Conservation (phyloP, 2,113 vertebrate genomes). For the Halcyon senegalensis region DNA sequence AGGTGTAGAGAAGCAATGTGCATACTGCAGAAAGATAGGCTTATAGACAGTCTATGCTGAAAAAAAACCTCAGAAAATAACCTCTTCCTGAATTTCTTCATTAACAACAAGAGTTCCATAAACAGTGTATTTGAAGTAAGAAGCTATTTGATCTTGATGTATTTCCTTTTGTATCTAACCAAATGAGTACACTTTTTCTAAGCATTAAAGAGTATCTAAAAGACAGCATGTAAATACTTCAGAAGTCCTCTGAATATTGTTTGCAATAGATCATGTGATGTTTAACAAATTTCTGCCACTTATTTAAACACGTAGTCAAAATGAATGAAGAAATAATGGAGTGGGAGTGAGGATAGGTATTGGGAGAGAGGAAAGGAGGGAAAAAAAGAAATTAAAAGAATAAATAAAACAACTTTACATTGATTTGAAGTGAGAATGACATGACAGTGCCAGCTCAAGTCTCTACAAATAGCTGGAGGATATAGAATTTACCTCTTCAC, state of each 20-base stretch:
- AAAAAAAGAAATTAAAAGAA: background rate
- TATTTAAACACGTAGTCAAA: constrained; percentile 19
- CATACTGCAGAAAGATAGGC: background rate
- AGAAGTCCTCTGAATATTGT: background rate
- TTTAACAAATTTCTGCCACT: constrained; percentile 5
- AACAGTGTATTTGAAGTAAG: background rate
- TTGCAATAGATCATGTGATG: constrained; percentile 33
- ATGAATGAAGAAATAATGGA: background rate
- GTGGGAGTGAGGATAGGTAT: fast-evolving
- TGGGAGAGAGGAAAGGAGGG: background rate
- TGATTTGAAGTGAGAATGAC: background rate
- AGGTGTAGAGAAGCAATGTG: background rate
- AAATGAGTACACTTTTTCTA: background rate
- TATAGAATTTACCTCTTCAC: background rate
- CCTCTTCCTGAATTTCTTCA: background rate
- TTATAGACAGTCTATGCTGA: background rate
- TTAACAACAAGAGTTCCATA: background rate
- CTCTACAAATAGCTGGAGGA: background rate
- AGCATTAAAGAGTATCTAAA: background rate
- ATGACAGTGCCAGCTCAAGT: background rate
- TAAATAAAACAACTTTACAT: background rate
- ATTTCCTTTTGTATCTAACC: background rate
- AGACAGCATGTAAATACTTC: background rate
- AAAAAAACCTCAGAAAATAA: background rate
- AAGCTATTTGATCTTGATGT: background rate